These are phyloP conservation scores for Grallaria varia DNA, from an alignment of 2,113 vertebrate species.

Conservation along the genomic window DNA sequence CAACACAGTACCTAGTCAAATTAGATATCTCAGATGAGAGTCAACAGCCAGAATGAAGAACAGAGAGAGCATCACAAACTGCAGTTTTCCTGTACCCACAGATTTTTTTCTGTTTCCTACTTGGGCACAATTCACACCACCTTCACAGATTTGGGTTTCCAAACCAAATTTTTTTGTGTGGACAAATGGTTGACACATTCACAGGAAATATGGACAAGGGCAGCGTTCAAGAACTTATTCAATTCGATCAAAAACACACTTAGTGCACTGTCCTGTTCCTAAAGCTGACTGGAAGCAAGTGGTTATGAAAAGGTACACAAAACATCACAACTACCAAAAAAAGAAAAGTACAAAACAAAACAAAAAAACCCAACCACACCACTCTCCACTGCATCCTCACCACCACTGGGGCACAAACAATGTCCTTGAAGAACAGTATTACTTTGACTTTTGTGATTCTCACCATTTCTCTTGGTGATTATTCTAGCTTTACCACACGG, in stretches of 20 bases:
- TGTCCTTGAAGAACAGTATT: background rate
- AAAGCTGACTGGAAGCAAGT: background rate
- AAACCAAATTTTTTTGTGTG: background rate
- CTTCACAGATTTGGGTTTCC: background rate
- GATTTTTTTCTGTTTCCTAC: background rate
- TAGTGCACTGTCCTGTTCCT: background rate
- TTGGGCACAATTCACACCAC: background rate
- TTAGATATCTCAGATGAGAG: background rate
- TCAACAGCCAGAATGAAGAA: background rate
- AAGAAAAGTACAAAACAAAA: background rate
- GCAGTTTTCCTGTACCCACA: fast-evolving
- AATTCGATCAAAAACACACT: background rate
- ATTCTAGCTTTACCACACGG: background rate
- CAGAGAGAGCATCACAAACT: background rate
- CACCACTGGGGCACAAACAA: background rate
- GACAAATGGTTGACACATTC: background rate
- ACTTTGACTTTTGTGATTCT: background rate
- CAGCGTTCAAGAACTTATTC: background rate
- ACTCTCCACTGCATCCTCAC: background rate
- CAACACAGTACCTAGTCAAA: background rate
- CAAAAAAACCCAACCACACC: too few relatives aligned
- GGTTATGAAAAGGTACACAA: background rate
- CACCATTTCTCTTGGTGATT: background rate
- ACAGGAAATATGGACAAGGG: background rate
- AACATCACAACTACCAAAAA: background rate